phyloP scores from a whole-genome alignment of 2,888 invertebrate genomes.

The Mythimna impura region DNA sequence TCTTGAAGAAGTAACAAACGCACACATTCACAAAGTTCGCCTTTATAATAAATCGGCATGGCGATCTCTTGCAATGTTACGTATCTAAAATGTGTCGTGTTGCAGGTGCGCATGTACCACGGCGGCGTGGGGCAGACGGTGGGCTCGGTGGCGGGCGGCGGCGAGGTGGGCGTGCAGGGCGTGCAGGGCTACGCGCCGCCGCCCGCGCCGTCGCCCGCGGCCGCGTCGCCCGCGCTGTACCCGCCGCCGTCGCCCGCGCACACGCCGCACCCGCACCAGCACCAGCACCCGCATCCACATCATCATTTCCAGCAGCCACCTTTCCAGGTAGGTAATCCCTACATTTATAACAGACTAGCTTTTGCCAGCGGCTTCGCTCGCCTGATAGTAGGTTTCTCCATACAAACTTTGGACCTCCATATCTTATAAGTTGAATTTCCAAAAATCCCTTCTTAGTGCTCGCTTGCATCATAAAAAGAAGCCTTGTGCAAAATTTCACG shows the following conservation, averaged over 20 bases:
- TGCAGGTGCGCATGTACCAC: slow-evolving; percentile 93
- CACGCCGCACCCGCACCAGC: slow-evolving; percentile 85
- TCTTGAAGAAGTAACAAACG: too few species aligned
- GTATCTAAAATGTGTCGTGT: not conserved
- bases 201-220: slow-evolving; percentile 83
- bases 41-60: too few species aligned
- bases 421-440: too few species aligned
- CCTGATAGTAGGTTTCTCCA: too few species aligned
- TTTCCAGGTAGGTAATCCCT: slow-evolving; percentile 84
- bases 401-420: too few species aligned
- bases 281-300: slow-evolving; percentile 74
- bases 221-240: slow-evolving; percentile 87
- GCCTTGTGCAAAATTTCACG: too few species aligned
- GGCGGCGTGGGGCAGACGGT: slow-evolving; percentile 68
- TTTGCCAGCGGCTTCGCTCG: too few species aligned
- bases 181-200: slow-evolving; percentile 80
- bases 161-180: slow-evolving; percentile 70
- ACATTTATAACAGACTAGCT: too few species aligned
- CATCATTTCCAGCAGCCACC: slow-evolving; percentile 87
- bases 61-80: too few species aligned
- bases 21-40: too few species aligned
- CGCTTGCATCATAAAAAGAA: too few species aligned
- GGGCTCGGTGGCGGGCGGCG: slow-evolving; percentile 73
- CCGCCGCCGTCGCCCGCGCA: slow-evolving; percentile 88
- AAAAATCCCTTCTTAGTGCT: too few species aligned